Conservation (phyloP, 1,140 invertebrate genomes). For the Chironomus tepperi region DNA sequence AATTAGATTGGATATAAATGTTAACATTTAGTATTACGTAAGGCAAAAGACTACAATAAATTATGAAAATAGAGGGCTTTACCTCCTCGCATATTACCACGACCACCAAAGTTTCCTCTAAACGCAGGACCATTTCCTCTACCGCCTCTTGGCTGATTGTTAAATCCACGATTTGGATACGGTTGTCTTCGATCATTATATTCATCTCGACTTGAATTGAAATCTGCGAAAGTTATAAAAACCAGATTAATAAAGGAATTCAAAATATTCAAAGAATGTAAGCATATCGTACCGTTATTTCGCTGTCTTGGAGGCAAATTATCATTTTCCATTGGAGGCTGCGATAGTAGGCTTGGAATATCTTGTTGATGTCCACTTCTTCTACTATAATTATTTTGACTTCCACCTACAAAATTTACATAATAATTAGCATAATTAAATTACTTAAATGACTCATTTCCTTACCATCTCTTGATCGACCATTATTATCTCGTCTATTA, state of each 20-base stretch:
- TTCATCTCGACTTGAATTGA: neutral
- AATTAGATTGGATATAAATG: too few species aligned
- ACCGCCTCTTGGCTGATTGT: constrained; percentile 24
- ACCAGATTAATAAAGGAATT: constrained; percentile 26
- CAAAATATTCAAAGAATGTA: neutral
- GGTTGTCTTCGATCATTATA: neutral
- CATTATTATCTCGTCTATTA: constrained; percentile 27
- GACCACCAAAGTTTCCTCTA: constrained; percentile 27
- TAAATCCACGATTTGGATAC: neutral
- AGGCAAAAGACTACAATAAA: constrained; percentile 27
- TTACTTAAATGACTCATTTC: neutral
- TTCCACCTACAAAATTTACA: constrained; percentile 27
- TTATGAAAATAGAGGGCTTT: constrained; percentile 28
- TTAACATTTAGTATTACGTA: too few species aligned
- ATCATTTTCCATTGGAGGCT: neutral
- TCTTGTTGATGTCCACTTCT: constrained; percentile 16
- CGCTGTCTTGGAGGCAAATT: constrained; percentile 29
- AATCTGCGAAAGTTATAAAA: neutral
- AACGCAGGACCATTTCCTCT: constrained; percentile 16
- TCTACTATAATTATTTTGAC: constrained; percentile 1
- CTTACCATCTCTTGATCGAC: constrained; percentile 27
- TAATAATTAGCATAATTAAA: neutral
- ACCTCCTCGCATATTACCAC: constrained; percentile 28
- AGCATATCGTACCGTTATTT: constrained; percentile 23
- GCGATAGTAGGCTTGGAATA: neutral